A percentile compares a stretch with the other conserved stretches of the same genome.
phyloP scores from a whole-genome alignment of 2,113 vertebrate species.

The Lophochroa leadbeateri region DNA sequence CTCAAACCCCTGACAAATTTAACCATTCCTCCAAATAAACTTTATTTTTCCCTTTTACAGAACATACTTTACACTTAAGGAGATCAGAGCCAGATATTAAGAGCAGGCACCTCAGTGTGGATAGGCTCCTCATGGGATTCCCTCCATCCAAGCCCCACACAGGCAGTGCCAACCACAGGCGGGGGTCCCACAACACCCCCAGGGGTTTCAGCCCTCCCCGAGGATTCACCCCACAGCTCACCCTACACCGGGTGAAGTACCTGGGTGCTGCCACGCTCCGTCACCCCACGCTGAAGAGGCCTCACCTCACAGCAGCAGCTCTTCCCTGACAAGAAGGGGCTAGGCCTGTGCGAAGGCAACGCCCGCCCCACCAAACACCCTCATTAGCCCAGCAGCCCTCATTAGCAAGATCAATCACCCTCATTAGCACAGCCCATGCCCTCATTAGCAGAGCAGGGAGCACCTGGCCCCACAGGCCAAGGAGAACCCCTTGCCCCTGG shows the following conservation, averaged over 20 bases:
- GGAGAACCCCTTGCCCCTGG: background rate
- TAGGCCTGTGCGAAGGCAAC: rapidly evolving
- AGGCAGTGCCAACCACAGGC: background rate
- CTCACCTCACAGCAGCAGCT: rapidly evolving
- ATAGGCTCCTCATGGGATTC: background rate
- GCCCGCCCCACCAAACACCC: background rate
- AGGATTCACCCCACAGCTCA: no score
- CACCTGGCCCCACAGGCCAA: background rate
- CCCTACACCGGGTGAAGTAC: rapidly evolving
- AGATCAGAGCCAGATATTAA: background rate
- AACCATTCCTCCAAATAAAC: background rate
- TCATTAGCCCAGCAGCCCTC: background rate
- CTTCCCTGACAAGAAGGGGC: no score
- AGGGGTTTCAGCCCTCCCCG: rapidly evolving
- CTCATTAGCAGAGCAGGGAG: background rate
- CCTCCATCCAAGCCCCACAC: background rate
- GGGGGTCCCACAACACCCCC: rapidly evolving
- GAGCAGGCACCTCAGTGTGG: background rate
- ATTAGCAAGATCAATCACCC: background rate
- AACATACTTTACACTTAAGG: background rate
- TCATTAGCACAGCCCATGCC: background rate
- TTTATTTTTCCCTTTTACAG: background rate
- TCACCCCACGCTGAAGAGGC: rapidly evolving
- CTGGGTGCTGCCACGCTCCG: rapidly evolving
- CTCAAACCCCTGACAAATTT: background rate